These are phyloP conservation scores for Cebidichthys violaceus DNA, from an alignment of 2,113 vertebrate species.

Conservation along the genomic window DNA sequence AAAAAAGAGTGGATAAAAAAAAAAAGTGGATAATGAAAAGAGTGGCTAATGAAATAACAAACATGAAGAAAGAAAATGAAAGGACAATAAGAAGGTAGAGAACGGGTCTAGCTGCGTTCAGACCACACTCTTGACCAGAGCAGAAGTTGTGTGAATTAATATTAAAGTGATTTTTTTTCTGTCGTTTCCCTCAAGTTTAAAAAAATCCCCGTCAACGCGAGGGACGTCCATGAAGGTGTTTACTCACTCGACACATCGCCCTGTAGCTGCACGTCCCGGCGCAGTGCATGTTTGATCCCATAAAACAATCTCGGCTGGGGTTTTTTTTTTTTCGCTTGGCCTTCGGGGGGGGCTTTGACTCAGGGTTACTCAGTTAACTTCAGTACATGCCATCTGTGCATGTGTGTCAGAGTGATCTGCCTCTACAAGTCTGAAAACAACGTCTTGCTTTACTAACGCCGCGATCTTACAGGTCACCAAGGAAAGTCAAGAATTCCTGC, in stretches of 20 bases:
- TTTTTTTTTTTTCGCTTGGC: constrained; percentile 31
- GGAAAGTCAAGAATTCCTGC: constrained; percentile 67
- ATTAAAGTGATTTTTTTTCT: not conserved
- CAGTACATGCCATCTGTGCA: constrained; percentile 20
- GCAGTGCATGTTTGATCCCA: constrained; percentile 2
- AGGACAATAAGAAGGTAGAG: not conserved
- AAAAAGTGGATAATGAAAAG: no score
- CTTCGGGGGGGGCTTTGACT: constrained; percentile 53
- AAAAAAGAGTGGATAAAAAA: no score
- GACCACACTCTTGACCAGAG: not conserved
- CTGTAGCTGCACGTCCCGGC: constrained; percentile 42
- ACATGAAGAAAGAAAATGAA: not conserved
- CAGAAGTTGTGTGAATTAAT: not conserved
- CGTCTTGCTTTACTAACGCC: constrained; percentile 25
- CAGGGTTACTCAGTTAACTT: constrained; percentile 30
- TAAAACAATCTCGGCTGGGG: constrained; percentile 25
- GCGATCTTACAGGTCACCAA: constrained; percentile 42
- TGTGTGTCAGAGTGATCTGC: constrained; percentile 39
- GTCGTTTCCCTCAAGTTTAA: not conserved
- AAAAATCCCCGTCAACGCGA: not conserved
- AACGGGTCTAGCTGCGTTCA: not conserved
- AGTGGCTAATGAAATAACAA: not conserved
- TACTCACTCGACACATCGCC: not conserved
- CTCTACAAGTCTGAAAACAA: constrained; percentile 57
- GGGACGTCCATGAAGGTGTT: not conserved